Evolutionary conservation across 2,113 vertebrate species (phyloP).

Genomic region (Chelonoidis abingdonii): DNA sequence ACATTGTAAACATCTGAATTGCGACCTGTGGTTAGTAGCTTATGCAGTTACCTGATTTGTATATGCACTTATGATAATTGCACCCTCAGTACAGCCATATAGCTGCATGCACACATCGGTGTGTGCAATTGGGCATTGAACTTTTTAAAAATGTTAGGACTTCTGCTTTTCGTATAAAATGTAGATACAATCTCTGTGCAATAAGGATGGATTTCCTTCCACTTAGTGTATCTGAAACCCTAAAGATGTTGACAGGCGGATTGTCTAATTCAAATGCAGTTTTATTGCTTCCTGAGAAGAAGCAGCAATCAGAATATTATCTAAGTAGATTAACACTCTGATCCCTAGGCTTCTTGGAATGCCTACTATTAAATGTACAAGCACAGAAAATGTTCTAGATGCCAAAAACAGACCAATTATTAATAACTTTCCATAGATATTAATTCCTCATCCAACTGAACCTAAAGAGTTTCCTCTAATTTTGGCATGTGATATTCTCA

Average conservation of each 20-base stretch:
- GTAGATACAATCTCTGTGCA: background rate
- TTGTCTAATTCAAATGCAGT: conserved; percentile 35
- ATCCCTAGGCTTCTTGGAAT: background rate
- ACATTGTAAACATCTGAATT: background rate
- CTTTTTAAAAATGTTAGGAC: background rate
- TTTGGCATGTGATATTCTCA: conserved; percentile 38
- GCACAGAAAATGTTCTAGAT: background rate
- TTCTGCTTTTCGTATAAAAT: background rate
- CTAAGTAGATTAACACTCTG: conserved; percentile 18
- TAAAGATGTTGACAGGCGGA: background rate
- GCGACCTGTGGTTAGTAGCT: background rate
- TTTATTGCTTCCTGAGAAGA: conserved; percentile 37
- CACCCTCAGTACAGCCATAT: background rate
- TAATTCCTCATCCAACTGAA: background rate
- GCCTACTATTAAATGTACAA: background rate
- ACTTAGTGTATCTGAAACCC: background rate
- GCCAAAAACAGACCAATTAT: background rate
- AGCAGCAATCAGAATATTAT: conserved; percentile 1
- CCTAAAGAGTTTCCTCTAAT: conserved; percentile 37
- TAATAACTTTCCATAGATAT: background rate
- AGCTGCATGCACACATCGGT: background rate
- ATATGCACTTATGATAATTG: background rate
- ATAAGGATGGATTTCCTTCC: conserved; percentile 18
- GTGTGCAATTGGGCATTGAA: background rate
- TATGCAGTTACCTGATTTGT: background rate